Evolutionary conservation across 2,888 invertebrate species (phyloP), one percentile per base, ranked within the genome.

Genomic region (Phasia obesa): DNA sequence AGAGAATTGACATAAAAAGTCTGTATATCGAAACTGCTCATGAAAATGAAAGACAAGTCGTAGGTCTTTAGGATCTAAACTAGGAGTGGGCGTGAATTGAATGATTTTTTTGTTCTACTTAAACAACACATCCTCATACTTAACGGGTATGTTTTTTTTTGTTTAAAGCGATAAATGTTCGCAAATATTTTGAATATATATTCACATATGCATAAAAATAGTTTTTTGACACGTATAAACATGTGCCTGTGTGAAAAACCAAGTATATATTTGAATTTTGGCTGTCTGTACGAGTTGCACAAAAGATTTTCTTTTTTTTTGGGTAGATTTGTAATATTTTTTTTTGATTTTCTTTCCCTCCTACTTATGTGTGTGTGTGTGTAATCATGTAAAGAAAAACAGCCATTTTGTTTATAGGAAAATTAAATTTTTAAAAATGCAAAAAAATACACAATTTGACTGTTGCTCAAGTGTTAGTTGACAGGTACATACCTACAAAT

Each of bases 331-430:
- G n/a, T n/a, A n/a, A n/a, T n/a, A n/a, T n/a, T n/a, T n/a, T n/a
- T n/a, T n/a, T n/a, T n/a, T 27, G 49, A 13, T 35, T 38, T 49
- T 38, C 17, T 31, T 71, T 23, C 17, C 7, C 25, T 11, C 2
- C 2, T 1, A 17, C 17, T 47, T 47, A 47, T 11, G 44, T 7
- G 17, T 0, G 17, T 7, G 7, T 47, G 17, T 47, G 5, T 17
- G 1, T 7, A 17, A 6, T 17, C 17, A 17, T 13, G 2, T 15
- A 15, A 15, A 47, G 38, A 42, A 70, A 67, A 38, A 57, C 78
- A 71, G 71, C 49, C 57, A 78, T 71, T 71, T 65, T 64, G 70
- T 71, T 64, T 70, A 9, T 2, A 19, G 35, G 1, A 77, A 60
- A 69, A 77, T 53, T 35, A 17, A 69, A 77, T 77, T 77, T 60